Evolutionary conservation across 2,113 vertebrate species (phyloP).

Genomic region (Solea senegalensis): DNA sequence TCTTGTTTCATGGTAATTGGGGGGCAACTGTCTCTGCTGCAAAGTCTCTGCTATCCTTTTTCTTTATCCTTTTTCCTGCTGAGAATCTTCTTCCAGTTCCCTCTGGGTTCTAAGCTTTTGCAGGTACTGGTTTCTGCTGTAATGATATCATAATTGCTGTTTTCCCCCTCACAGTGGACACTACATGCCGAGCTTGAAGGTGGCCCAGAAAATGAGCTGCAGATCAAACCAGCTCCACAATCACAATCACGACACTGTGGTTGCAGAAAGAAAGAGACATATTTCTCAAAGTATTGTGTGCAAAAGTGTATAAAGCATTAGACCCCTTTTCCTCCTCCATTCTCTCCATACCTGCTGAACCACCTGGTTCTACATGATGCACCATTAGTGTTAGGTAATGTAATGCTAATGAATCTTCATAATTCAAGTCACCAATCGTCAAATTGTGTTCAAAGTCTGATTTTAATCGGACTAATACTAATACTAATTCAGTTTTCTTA

Average conservation of each 20-base stretch:
- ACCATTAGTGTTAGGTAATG: conserved; percentile 60
- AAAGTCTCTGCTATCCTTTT: conserved; percentile 37
- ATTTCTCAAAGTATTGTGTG: conserved; percentile 46
- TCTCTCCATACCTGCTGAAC: conserved; percentile 26
- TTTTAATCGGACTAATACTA: too few species aligned
- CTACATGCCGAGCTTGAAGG: conserved; percentile 50
- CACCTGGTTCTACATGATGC: conserved; percentile 24
- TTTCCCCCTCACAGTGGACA: conserved; percentile 57
- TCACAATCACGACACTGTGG: conserved; percentile 23
- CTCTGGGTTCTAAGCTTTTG: conserved; percentile 62
- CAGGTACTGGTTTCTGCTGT: conserved; percentile 54
- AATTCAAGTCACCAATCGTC: too few species aligned
- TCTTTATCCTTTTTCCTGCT: conserved; percentile 43
- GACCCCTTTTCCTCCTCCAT: background rate
- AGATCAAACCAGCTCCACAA: conserved; percentile 60
- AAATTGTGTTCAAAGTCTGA: too few species aligned
- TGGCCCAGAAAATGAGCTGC: conserved; percentile 69
- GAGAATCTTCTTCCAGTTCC: conserved; percentile 46
- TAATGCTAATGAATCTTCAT: background rate
- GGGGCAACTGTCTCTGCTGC: conserved; percentile 55
- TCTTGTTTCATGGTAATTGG: conserved; percentile 79
- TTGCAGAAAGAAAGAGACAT: conserved; percentile 15
- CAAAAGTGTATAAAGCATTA: conserved; percentile 11
- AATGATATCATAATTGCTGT: conserved; percentile 78
- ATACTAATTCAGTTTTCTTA: too few species aligned